Evolutionary conservation across 2,113 vertebrate genomes (phyloP).

Genomic region (Nothocercus nigrocapillus): DNA sequence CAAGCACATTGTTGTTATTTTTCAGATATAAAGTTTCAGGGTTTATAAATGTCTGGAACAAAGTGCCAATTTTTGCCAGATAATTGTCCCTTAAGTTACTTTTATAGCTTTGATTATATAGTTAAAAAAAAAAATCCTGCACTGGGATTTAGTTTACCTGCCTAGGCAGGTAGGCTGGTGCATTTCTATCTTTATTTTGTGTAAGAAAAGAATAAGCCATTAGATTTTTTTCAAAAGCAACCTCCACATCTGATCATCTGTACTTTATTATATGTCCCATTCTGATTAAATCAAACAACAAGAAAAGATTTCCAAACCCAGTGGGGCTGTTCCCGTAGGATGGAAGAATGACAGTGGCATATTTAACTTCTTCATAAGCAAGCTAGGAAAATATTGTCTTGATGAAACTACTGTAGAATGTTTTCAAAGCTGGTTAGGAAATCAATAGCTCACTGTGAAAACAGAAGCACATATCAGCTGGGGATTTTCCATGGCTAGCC

Average conservation of each 20-base stretch:
- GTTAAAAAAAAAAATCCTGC: background rate
- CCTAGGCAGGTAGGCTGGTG: background rate
- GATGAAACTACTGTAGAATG: background rate
- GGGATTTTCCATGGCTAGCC: background rate
- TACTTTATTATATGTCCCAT: background rate
- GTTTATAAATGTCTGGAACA: background rate
- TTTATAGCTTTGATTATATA: background rate
- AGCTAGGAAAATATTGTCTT: background rate
- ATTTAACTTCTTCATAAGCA: background rate
- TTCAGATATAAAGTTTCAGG: background rate
- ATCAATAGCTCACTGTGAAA: background rate
- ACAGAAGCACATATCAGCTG: background rate
- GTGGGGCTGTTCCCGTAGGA: background rate
- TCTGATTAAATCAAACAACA: background rate
- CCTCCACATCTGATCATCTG: background rate
- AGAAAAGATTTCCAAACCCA: background rate
- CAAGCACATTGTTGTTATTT: background rate
- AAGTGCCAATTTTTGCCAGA: background rate
- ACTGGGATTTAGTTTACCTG: background rate
- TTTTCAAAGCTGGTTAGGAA: constrained; percentile 15
- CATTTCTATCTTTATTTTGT: background rate
- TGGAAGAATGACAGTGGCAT: background rate
- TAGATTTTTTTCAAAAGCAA: background rate
- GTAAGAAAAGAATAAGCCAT: background rate
- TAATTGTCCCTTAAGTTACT: background rate